A percentile compares a stretch with the other conserved stretches of the same genome.
Evolutionary conservation across 2,888 invertebrate genomes (phyloP).

Genomic region (Caenorhabditis sp.): DNA sequence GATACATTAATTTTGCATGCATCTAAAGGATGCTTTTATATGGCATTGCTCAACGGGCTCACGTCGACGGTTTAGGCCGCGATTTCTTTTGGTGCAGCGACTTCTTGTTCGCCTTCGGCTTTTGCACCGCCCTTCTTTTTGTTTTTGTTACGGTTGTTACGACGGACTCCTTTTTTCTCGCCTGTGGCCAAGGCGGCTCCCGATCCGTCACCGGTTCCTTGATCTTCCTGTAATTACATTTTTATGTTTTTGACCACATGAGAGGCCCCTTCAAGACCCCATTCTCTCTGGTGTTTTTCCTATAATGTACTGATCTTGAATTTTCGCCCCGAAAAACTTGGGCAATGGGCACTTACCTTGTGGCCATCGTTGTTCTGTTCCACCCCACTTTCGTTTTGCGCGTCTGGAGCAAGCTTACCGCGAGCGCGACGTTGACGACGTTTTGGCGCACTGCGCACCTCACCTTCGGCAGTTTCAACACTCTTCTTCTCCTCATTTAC

Average conservation of each 20-base stretch:
- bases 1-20: no score
- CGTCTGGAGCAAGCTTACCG: slow-evolving; percentile 29
- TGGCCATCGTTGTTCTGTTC: background rate
- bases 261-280: no score
- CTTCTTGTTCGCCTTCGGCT: slow-evolving; percentile 15
- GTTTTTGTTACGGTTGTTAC: slow-evolving; percentile 17
- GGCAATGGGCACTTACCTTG: background rate
- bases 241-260: no score
- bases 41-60: slow-evolving; percentile 16
- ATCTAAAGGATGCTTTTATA: slow-evolving; percentile 8
- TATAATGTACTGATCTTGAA: no score
- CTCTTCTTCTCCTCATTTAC: slow-evolving; percentile 9
- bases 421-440: slow-evolving; percentile 27
- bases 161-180: slow-evolving; percentile 21
- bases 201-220: slow-evolving; percentile 28
- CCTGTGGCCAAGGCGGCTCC: slow-evolving; percentile 6
- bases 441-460: slow-evolving; percentile 15
- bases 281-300: no score
- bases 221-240: slow-evolving; percentile 15
- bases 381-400: slow-evolving; percentile 11
- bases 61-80: slow-evolving; percentile 20
- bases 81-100: slow-evolving; percentile 7
- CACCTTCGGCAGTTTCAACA: slow-evolving; percentile 6
- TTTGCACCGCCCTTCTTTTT: slow-evolving; percentile 5
- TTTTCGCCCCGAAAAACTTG: no score